phyloP scores from a whole-genome alignment of 2,888 invertebrate species.

The Dorcus parallelipipedus region DNA sequence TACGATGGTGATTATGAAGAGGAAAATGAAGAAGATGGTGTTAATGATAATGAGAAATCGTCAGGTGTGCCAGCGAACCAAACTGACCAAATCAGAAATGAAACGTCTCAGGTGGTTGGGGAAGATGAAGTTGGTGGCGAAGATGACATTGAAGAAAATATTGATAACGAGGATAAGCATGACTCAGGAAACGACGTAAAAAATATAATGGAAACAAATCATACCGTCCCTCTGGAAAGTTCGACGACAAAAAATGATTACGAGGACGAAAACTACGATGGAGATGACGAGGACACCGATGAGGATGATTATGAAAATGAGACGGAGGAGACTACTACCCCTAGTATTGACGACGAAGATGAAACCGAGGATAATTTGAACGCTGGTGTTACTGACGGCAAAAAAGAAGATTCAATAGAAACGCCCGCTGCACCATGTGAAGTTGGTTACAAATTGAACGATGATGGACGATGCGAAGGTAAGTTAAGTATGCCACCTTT shows the following conservation, averaged over 20 bases:
- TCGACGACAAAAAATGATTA: background rate
- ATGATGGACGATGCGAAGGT: slow-evolving; percentile 49
- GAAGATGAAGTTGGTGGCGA: slow-evolving; percentile 2
- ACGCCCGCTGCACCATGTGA: slow-evolving; percentile 29
- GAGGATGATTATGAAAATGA: slow-evolving; percentile 13
- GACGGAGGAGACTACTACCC: background rate
- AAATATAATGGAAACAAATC: background rate
- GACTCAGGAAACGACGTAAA: slow-evolving; percentile 13
- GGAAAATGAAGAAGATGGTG: slow-evolving; percentile 3
- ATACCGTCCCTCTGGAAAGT: background rate
- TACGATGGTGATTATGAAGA: slow-evolving; percentile 8
- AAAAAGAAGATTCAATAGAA: slow-evolving; percentile 2
- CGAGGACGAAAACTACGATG: slow-evolving; percentile 10
- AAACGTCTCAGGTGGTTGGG: background rate
- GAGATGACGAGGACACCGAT: slow-evolving; percentile 6
- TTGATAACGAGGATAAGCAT: background rate
- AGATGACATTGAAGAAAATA: background rate
- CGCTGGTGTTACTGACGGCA: slow-evolving; percentile 5
- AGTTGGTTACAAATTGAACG: slow-evolving; percentile 49
- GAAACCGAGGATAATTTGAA: slow-evolving; percentile 11
- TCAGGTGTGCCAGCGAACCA: no score
- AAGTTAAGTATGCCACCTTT: slow-evolving; percentile 15
- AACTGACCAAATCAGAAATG: background rate
- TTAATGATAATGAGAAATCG: no score
- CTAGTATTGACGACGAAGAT: slow-evolving; percentile 5